Conservation (phyloP, 2,888 invertebrate species). For the Tortricodes alternella region DNA sequence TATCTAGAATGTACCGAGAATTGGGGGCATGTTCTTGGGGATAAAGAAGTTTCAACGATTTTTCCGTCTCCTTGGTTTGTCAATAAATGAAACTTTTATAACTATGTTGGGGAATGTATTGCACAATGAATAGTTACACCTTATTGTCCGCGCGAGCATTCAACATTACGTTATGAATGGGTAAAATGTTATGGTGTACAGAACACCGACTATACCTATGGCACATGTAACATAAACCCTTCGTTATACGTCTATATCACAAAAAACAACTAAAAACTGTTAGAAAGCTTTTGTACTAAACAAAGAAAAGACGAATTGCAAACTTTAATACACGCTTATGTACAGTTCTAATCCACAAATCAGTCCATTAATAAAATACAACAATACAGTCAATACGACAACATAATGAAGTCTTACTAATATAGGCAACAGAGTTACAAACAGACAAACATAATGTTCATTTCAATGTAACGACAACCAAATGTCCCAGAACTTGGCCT, state of each 20-base stretch:
- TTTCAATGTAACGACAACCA: conserved; percentile 28
- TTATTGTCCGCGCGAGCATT: not conserved
- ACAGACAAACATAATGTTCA: conserved; percentile 27
- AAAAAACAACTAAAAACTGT: conserved; percentile 47
- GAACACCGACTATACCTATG: conserved; percentile 40
- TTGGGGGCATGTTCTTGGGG: not conserved
- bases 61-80: too few relatives aligned
- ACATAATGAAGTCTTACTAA: conserved; percentile 29
- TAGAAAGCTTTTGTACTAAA: conserved; percentile 55
- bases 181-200: not conserved
- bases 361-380: conserved; percentile 68
- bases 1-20: too few relatives aligned
- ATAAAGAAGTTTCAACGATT: not conserved
- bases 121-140: conserved; percentile 42
- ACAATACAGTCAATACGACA: conserved; percentile 39
- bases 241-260: conserved; percentile 38
- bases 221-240: conserved; percentile 44
- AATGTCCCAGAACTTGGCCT: conserved; percentile 19
- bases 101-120: conserved; percentile 68
- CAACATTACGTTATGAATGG: not conserved
- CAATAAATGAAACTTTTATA: conserved; percentile 35
- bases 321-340: conserved; percentile 52
- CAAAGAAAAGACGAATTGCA: conserved; percentile 48
- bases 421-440: conserved; percentile 27
- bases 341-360: conserved; percentile 63